phyloP scores from a whole-genome alignment of 2,113 vertebrate species.

The Merops nubicus region DNA sequence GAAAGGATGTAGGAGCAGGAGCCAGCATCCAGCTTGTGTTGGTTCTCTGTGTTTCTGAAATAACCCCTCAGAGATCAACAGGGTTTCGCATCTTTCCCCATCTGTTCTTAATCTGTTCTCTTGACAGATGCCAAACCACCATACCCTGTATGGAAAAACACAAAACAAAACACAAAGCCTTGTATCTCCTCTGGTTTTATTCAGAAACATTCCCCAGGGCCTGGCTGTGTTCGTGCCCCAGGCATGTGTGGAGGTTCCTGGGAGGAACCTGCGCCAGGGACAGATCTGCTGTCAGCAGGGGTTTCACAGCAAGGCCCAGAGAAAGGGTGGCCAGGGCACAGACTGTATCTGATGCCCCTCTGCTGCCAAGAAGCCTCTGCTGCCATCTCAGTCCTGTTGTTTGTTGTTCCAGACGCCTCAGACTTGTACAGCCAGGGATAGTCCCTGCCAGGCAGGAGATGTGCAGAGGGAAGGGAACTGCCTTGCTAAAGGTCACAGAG shows the following conservation, averaged over 20 bases:
- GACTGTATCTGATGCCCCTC: not conserved
- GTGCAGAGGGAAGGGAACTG: not conserved
- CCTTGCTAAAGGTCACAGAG: not conserved
- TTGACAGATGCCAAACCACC: conserved; percentile 61
- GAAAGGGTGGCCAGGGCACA: not conserved
- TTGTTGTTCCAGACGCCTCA: not conserved
- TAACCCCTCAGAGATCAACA: conserved; percentile 39
- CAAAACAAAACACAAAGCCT: conserved; percentile 39
- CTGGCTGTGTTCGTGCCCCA: not conserved
- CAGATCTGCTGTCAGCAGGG: not conserved
- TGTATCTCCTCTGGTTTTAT: not conserved
- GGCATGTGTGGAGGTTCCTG: not conserved
- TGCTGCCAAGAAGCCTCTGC: not conserved
- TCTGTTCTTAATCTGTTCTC: conserved; percentile 61
- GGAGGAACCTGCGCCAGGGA: not conserved
- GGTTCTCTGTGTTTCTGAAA: conserved; percentile 32
- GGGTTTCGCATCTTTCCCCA: conserved; percentile 60
- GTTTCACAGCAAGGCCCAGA: not conserved
- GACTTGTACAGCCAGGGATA: not conserved
- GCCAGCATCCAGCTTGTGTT: not conserved
- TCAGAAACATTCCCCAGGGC: not conserved
- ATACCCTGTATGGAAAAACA: conserved; percentile 37
- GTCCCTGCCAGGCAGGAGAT: not conserved
- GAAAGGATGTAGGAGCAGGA: not conserved
- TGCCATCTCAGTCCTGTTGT: not conserved